Evolutionary conservation across 2,797 vertebrate genomes (phyloP).

Genomic region (Phrynocephalus guinanensis): DNA sequence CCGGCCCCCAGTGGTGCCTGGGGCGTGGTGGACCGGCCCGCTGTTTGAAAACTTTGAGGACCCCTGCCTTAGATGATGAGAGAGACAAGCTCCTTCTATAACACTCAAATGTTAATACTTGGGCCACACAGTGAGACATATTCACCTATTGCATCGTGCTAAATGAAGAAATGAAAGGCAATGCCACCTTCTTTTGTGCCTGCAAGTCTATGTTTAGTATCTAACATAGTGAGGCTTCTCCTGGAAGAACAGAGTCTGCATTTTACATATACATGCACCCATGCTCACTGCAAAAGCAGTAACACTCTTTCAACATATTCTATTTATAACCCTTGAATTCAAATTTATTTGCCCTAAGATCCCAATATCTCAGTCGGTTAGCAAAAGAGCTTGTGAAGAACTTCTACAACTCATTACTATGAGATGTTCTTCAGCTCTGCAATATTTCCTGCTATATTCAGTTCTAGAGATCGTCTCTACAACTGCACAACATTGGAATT

Average conservation of each 20-base stretch:
- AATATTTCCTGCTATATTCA: neutral
- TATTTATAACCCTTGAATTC: neutral
- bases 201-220: neutral
- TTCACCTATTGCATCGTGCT: neutral
- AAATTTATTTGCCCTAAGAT: neutral
- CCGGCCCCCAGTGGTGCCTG: too few relatives aligned
- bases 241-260: neutral
- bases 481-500: neutral
- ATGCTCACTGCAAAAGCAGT: neutral
- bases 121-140: too few relatives aligned
- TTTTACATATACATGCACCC: neutral
- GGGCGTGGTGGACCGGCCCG: too few relatives aligned
- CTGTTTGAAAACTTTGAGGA: too few relatives aligned
- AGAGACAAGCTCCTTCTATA: neutral
- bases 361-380: neutral
- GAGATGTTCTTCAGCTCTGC: neutral
- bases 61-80: neutral
- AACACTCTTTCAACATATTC: neutral
- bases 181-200: neutral
- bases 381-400: neutral
- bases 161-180: neutral
- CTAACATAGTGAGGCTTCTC: neutral
- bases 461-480: neutral
- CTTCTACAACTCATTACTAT: neutral
- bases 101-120: neutral